phyloP scores from a whole-genome alignment of 2,113 vertebrate species.

The Pygoscelis antarcticus region DNA sequence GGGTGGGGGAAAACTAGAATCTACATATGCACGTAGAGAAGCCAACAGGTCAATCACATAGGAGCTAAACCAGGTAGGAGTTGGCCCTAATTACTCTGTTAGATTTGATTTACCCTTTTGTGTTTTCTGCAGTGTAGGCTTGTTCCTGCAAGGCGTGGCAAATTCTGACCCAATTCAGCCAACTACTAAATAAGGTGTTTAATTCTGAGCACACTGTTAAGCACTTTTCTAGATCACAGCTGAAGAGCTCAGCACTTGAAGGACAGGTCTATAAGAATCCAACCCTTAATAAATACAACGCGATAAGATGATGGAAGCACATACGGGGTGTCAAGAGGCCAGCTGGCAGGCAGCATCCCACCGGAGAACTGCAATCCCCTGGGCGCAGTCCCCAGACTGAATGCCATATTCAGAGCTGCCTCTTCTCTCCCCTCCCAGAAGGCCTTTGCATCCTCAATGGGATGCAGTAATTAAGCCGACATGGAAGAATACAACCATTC shows the following conservation, averaged over 20 bases:
- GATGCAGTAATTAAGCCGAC: not conserved
- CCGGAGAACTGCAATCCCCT: rapidly evolving
- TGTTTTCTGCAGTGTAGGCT: not conserved
- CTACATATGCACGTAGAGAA: not conserved
- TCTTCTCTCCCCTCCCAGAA: not conserved
- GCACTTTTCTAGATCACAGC: not conserved
- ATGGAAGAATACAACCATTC: not conserved
- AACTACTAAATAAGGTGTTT: not conserved
- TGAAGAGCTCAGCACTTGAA: not conserved
- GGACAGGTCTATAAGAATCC: not conserved
- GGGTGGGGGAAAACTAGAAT: not conserved
- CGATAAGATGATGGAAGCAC: not conserved
- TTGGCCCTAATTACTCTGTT: rapidly evolving
- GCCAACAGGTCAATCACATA: not conserved
- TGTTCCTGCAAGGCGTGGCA: not conserved
- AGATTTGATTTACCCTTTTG: not conserved
- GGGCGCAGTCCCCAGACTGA: not conserved
- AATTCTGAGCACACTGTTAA: not conserved
- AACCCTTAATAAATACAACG: rapidly evolving
- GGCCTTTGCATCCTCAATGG: not conserved
- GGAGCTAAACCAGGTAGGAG: not conserved
- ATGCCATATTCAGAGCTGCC: not conserved
- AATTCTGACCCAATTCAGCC: not conserved
- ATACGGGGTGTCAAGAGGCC: not conserved
- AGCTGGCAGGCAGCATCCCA: not conserved